Conservation (phyloP, 2,113 vertebrate genomes). For the Edolisoma coerulescens region DNA sequence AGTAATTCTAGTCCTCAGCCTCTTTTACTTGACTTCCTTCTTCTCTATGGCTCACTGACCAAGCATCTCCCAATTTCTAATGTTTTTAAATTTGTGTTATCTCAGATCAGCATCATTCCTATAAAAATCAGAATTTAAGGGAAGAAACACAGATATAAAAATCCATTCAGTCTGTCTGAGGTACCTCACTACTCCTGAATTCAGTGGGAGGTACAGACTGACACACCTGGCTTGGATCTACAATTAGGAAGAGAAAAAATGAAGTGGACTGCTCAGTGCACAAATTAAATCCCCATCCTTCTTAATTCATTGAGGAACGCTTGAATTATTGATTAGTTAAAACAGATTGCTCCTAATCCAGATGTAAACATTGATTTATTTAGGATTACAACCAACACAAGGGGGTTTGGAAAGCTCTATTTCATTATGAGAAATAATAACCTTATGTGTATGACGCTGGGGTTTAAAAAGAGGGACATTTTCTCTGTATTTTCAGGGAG, state of each 20-base stretch:
- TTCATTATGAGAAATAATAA: neutral
- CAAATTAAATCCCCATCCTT: neutral
- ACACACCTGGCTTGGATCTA: neutral
- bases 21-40: neutral
- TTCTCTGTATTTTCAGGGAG: neutral
- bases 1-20: neutral
- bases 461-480: neutral
- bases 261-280: neutral
- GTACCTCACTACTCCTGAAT: neutral
- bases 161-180: neutral
- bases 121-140: neutral
- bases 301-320: neutral
- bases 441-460: neutral
- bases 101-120: neutral
- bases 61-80: neutral
- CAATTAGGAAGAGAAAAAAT: neutral
- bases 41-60: neutral
- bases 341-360: neutral
- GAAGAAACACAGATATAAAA: neutral
- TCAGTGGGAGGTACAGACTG: neutral
- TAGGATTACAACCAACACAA: neutral
- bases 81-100: neutral
- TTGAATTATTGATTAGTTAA: neutral
- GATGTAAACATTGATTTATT: neutral
- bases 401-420: neutral